These are phyloP conservation scores for Cheilosia soror DNA, from an alignment of 2,888 invertebrate species.

Conservation along the genomic window DNA sequence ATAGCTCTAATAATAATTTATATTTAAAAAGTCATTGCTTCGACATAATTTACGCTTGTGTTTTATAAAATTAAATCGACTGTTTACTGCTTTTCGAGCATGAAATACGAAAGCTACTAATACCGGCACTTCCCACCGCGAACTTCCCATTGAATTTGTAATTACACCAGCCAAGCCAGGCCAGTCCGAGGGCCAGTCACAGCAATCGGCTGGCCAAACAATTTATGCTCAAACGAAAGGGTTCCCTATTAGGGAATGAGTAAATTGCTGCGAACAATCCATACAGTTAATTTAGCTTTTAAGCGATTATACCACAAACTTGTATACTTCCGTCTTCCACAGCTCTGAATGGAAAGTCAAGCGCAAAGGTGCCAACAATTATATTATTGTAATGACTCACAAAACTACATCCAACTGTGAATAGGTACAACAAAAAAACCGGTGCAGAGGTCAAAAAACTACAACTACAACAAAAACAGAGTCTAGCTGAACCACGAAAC, in stretches of 20 bases:
- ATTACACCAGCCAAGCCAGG: neutral
- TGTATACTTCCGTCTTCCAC: slow-evolving; percentile 41
- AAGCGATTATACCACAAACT: slow-evolving; percentile 40
- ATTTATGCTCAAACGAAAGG: slow-evolving; percentile 38
- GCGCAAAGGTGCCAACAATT: slow-evolving; percentile 39
- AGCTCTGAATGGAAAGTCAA: slow-evolving; percentile 46
- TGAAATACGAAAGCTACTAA: slow-evolving; percentile 20
- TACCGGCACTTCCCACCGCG: neutral
- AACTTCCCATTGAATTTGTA: slow-evolving; percentile 32
- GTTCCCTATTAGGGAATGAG: slow-evolving; percentile 24
- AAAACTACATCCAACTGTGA: neutral
- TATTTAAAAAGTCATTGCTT: too few relatives aligned
- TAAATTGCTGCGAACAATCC: slow-evolving; percentile 45
- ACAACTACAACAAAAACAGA: slow-evolving; percentile 8
- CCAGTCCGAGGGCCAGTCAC: too few relatives aligned
- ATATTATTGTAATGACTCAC: slow-evolving; percentile 22
- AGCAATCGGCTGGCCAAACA: slow-evolving; percentile 4
- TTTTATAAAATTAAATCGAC: neutral
- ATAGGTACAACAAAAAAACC: neutral
- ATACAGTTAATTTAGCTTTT: slow-evolving; percentile 56
- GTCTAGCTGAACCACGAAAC: neutral
- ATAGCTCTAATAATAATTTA: too few relatives aligned
- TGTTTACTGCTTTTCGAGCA: neutral
- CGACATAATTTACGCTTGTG: neutral
- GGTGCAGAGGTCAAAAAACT: slow-evolving; percentile 50